Conservation (phyloP, 2,113 vertebrate species). For the Pseudonaja textilis region DNA sequence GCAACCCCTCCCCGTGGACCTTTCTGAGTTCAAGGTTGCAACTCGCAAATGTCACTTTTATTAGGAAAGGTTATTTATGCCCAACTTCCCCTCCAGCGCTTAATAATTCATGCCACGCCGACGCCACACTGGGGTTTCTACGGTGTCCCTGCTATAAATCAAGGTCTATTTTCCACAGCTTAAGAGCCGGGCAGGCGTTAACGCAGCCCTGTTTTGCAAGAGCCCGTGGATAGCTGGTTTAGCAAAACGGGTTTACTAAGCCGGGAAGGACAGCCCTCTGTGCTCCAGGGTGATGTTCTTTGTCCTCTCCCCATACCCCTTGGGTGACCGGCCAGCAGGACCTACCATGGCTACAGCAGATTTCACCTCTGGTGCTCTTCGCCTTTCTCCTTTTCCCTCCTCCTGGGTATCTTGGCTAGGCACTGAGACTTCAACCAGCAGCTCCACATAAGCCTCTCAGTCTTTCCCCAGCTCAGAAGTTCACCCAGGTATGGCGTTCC, state of each 20-base stretch:
- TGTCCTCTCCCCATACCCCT: no score
- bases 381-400: conserved; percentile 72
- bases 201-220: conserved; percentile 49
- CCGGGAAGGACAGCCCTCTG: not conserved
- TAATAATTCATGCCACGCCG: conserved; percentile 77
- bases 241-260: conserved; percentile 13
- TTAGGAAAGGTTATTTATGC: conserved; percentile 78
- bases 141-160: conserved; percentile 68
- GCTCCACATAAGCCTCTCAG: conserved; percentile 90
- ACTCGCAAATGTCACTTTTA: conserved; percentile 67
- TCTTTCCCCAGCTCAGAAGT: conserved; percentile 75
- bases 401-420: conserved; percentile 76
- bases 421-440: conserved; percentile 76
- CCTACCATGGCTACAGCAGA: conserved; percentile 72
- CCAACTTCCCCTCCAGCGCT: conserved; percentile 59
- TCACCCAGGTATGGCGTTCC: conserved; percentile 61
- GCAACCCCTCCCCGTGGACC: conserved; percentile 28
- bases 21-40: conserved; percentile 58
- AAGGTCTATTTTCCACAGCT: conserved; percentile 59
- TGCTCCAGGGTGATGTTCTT: not conserved
- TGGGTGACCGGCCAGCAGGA: conserved; percentile 5
- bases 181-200: conserved; percentile 43
- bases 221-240: conserved; percentile 30
- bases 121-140: conserved; percentile 66
- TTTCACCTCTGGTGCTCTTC: conserved; percentile 69